Percentiles rank a stretch among this genome's conserved stretches.
Conservation (phyloP, 2,888 invertebrate species). For the Tholera decimalis region DNA sequence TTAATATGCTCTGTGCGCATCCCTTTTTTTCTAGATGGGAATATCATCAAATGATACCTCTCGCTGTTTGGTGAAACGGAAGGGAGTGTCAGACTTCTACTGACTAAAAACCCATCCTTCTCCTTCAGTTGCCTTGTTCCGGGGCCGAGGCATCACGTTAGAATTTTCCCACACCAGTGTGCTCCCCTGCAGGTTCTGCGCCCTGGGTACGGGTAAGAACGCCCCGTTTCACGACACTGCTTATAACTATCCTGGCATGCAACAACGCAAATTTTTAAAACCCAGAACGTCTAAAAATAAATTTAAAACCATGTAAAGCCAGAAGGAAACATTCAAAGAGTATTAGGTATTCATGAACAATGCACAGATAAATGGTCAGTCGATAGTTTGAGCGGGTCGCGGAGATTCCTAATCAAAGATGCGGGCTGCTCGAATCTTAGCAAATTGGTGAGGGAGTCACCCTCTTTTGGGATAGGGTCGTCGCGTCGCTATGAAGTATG, state of each 20-base stretch:
- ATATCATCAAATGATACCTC: too few relatives aligned
- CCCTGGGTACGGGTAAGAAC: too few relatives aligned
- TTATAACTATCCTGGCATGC: neutral
- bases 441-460: constrained; percentile 87
- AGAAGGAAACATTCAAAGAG: constrained; percentile 19
- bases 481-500: constrained; percentile 60
- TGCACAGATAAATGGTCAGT: constrained; percentile 78
- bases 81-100: too few relatives aligned
- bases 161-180: too few relatives aligned
- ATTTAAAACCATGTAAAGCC: constrained; percentile 30
- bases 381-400: constrained; percentile 65
- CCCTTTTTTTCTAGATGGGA: too few relatives aligned
- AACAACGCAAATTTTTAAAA: neutral
- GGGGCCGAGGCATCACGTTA: too few relatives aligned
- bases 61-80: too few relatives aligned
- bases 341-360: constrained; percentile 63
- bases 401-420: constrained; percentile 90
- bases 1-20: too few relatives aligned
- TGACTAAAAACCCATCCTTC: too few relatives aligned
- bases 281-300: neutral
- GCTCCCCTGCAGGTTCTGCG: too few relatives aligned
- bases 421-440: constrained; percentile 89
- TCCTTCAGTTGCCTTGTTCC: too few relatives aligned
- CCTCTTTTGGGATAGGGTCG: constrained; percentile 81
- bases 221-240: too few relatives aligned